Evolutionary conservation across 2,888 invertebrate species (phyloP).

Genomic region (Mesoligia furuncula): DNA sequence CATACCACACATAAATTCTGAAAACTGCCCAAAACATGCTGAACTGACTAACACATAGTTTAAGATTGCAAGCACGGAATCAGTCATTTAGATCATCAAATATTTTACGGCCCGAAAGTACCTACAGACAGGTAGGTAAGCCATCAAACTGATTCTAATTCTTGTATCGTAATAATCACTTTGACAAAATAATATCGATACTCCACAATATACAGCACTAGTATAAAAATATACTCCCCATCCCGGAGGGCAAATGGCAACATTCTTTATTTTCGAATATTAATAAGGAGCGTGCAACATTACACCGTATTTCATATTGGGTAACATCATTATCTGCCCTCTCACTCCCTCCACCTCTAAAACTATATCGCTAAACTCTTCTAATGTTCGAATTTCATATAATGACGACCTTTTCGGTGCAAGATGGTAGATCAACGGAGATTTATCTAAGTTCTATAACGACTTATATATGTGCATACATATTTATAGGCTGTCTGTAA

Average conservation of each 20-base stretch:
- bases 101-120: background rate
- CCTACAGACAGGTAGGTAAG: too few species aligned
- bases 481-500: slow-evolving; percentile 63
- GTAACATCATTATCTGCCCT: slow-evolving; percentile 79
- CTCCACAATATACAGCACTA: slow-evolving; percentile 69
- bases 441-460: slow-evolving; percentile 74
- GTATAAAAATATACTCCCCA: slow-evolving; percentile 81
- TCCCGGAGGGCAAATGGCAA: slow-evolving; percentile 85
- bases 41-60: background rate
- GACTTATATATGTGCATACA: slow-evolving; percentile 51
- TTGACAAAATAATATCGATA: slow-evolving; percentile 66
- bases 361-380: slow-evolving; percentile 69
- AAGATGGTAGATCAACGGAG: slow-evolving; percentile 72
- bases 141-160: background rate
- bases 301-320: slow-evolving; percentile 88
- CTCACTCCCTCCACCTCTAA: slow-evolving; percentile 67
- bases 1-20: background rate
- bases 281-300: slow-evolving; percentile 88
- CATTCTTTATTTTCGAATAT: slow-evolving; percentile 90
- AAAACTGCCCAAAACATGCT: background rate
- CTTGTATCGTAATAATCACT: slow-evolving; percentile 3
- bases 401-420: slow-evolving; percentile 70
- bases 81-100: background rate
- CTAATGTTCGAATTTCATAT: slow-evolving; percentile 75
- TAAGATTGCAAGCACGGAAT: background rate